Evolutionary conservation across 1,140 invertebrate species (phyloP).

Genomic region (Fopius arisanus): DNA sequence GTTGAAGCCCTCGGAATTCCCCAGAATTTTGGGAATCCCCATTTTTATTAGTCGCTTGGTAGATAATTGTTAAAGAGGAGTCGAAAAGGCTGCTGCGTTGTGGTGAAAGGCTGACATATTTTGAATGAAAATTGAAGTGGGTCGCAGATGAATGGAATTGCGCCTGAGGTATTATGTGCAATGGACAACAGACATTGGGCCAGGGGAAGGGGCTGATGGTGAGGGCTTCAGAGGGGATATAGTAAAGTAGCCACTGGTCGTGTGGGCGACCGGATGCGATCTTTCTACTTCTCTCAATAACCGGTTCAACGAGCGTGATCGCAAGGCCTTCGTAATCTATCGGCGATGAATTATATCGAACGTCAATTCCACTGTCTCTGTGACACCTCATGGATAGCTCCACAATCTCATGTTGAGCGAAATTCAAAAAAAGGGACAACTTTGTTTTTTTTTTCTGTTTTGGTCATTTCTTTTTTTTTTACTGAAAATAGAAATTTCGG

Average conservation of each 20-base stretch:
- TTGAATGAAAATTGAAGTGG: constrained; percentile 53
- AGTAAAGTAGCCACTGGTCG: constrained; percentile 24
- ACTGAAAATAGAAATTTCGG: too few species aligned
- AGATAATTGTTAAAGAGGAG: background rate
- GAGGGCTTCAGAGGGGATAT: background rate
- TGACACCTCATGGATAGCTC: background rate
- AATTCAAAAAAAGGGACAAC: background rate
- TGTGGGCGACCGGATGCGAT: constrained; percentile 54
- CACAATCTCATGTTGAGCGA: background rate
- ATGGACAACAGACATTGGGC: background rate
- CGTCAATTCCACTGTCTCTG: background rate
- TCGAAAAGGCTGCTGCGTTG: background rate
- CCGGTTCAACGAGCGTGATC: constrained; percentile 1
- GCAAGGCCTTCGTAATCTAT: constrained; percentile 21
- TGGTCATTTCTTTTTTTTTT: too few species aligned
- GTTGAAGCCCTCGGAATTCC: too few species aligned
- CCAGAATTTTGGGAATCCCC: too few species aligned
- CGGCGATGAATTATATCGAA: constrained; percentile 23
- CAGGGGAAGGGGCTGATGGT: background rate
- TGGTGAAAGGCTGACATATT: constrained; percentile 11
- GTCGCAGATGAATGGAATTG: constrained; percentile 54
- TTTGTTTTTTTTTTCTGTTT: too few species aligned
- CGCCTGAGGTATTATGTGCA: constrained; percentile 11
- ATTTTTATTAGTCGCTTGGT: background rate
- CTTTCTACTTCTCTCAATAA: constrained; percentile 26